Percentiles rank a stretch among this genome's conserved stretches.
These are phyloP conservation scores for Diarsia rubi DNA, from an alignment of 2,888 invertebrate species.

Conservation along the genomic window DNA sequence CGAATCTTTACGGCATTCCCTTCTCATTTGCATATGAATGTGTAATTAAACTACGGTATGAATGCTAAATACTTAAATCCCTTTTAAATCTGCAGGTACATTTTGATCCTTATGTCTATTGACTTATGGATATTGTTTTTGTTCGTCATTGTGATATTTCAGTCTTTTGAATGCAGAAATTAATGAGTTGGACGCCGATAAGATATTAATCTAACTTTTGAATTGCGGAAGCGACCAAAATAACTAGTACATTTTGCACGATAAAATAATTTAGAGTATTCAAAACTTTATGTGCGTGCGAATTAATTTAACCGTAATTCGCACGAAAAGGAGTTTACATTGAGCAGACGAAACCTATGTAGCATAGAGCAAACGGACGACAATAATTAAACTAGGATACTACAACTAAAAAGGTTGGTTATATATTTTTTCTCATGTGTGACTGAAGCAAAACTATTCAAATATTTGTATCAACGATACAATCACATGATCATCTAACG, in stretches of 20 bases:
- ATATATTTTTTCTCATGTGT: no score
- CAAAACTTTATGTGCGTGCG: no score
- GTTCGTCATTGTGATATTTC: conserved; percentile 16
- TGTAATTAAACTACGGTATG: conserved; percentile 89
- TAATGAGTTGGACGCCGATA: conserved; percentile 24
- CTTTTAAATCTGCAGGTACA: conserved; percentile 69
- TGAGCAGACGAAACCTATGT: no score
- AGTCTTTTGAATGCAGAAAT: conserved; percentile 40
- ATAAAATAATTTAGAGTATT: background rate
- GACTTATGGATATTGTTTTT: conserved; percentile 27
- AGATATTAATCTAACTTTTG: conserved; percentile 30
- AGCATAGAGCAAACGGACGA: no score
- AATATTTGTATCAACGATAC: background rate
- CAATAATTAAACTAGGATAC: no score
- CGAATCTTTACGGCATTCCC: conserved; percentile 87
- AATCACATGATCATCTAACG: background rate
- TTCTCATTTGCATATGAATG: conserved; percentile 90
- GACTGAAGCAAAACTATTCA: no score
- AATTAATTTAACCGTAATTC: no score
- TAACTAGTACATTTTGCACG: conserved; percentile 14
- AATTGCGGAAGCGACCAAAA: conserved; percentile 9
- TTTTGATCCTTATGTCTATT: conserved; percentile 70
- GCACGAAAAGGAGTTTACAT: no score
- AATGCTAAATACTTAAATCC: conserved; percentile 82
- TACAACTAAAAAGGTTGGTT: no score